These are phyloP conservation scores for Empis livida DNA, from an alignment of 2,888 invertebrate genomes.

Conservation along the genomic window DNA sequence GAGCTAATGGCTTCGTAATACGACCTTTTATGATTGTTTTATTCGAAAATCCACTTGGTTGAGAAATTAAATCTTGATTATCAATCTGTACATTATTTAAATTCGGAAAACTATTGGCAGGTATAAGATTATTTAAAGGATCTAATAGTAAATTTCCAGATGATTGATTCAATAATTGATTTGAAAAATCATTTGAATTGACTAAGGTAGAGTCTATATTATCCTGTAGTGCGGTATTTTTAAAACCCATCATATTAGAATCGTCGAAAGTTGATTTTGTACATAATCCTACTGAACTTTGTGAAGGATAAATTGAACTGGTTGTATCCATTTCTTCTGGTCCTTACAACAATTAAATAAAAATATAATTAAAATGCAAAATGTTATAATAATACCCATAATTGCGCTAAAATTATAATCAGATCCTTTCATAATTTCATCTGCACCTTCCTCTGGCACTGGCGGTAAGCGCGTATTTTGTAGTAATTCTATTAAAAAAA, in stretches of 20 bases:
- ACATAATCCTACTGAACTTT: too few relatives aligned
- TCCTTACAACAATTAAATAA: too few relatives aligned
- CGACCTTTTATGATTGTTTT: conserved; percentile 32
- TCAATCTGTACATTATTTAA: conserved; percentile 4
- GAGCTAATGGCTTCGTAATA: conserved; percentile 27
- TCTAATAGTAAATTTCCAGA: too few relatives aligned
- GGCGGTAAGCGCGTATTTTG: conserved; percentile 41
- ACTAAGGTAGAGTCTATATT: too few relatives aligned
- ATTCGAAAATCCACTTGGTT: conserved; percentile 11
- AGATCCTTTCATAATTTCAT: conserved; percentile 42
- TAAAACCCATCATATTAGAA: too few relatives aligned
- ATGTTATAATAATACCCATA: conserved; percentile 19
- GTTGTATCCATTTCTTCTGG: too few relatives aligned
- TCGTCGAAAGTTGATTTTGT: too few relatives aligned
- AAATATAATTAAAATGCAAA: too few relatives aligned
- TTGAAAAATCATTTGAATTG: too few relatives aligned
- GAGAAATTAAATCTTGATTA: conserved; percentile 3
- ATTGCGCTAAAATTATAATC: conserved; percentile 27
- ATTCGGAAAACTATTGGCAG: neutral
- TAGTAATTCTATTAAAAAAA: conserved; percentile 31
- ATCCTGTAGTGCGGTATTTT: too few relatives aligned
- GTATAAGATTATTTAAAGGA: neutral
- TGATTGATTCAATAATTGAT: too few relatives aligned
- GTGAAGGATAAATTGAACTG: too few relatives aligned
- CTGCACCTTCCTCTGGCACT: conserved; percentile 47